Conservation (phyloP, 2,888 invertebrate genomes). For the Lycia hirtaria region DNA sequence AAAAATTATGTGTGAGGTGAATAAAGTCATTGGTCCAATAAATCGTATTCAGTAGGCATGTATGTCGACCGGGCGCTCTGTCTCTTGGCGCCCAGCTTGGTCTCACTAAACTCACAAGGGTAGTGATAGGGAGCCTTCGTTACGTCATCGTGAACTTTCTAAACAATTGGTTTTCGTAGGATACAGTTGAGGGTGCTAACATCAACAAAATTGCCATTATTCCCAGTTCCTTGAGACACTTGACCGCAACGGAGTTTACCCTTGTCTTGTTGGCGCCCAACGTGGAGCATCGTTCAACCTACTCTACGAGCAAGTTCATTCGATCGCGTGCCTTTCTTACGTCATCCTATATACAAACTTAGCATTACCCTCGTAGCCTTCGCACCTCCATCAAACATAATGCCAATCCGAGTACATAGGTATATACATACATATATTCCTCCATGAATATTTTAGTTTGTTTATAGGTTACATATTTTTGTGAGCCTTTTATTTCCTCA, state of each 20-base stretch:
- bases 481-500: neutral
- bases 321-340: conserved; percentile 57
- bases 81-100: conserved; percentile 30
- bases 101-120: conserved; percentile 4
- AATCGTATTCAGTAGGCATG: conserved; percentile 42
- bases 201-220: conserved; percentile 16
- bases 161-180: conserved; percentile 14
- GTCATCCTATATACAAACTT: conserved; percentile 55
- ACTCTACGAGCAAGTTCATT: conserved; percentile 45
- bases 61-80: conserved; percentile 54
- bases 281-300: conserved; percentile 46
- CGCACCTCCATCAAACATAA: conserved; percentile 29
- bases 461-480: conserved; percentile 6
- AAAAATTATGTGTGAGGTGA: conserved; percentile 22
- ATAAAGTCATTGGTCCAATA: conserved; percentile 39
- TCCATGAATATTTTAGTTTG: conserved; percentile 17
- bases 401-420: conserved; percentile 12
- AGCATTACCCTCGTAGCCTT: conserved; percentile 37
- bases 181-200: conserved; percentile 10
- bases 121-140: conserved; percentile 1
- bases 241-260: conserved; percentile 10
- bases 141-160: conserved; percentile 8
- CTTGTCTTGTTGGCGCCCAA: conserved; percentile 54
- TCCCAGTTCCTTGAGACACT: conserved; percentile 24
- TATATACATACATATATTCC: neutral